phyloP scores from a whole-genome alignment of 1,140 invertebrate genomes.

The Leptinotarsa defecta region DNA sequence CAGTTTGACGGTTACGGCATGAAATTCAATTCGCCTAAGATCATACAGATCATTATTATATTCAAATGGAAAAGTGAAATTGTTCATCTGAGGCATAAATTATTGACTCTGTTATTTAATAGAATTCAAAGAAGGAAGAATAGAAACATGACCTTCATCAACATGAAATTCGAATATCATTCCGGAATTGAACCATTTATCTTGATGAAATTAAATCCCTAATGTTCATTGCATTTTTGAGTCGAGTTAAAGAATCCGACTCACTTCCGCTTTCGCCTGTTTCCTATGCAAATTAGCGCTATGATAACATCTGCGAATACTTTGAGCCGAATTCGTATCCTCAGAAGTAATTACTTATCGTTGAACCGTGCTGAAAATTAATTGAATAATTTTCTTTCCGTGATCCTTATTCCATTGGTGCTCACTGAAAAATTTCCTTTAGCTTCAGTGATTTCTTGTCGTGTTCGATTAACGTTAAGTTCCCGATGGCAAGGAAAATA shows the following conservation, averaged over 20 bases:
- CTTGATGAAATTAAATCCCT: neutral
- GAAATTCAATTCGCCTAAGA: too few relatives aligned
- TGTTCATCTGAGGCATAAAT: too few relatives aligned
- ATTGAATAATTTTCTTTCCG: slow-evolving; percentile 3
- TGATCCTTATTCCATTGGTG: neutral
- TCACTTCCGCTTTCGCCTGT: neutral
- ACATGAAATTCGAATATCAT: neutral
- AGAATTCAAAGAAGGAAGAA: too few relatives aligned
- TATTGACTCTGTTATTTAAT: too few relatives aligned
- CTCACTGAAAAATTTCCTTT: too few relatives aligned
- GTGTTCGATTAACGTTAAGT: too few relatives aligned
- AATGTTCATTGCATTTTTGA: slow-evolving; percentile 6
- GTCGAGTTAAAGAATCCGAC: neutral
- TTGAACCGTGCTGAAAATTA: slow-evolving; percentile 8
- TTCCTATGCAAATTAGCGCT: slow-evolving; percentile 13
- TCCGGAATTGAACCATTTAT: neutral
- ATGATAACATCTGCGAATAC: slow-evolving; percentile 13
- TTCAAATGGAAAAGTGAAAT: too few relatives aligned
- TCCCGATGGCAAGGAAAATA: too few relatives aligned
- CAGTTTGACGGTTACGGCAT: too few relatives aligned
- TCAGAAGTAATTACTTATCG: neutral
- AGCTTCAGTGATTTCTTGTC: too few relatives aligned
- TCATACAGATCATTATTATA: too few relatives aligned
- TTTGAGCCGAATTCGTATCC: neutral
- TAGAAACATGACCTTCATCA: too few relatives aligned